Evolutionary conservation across 2,888 invertebrate species (phyloP), one percentile per base, ranked within the genome.

Genomic region (Himalopsyche tibetana): DNA sequence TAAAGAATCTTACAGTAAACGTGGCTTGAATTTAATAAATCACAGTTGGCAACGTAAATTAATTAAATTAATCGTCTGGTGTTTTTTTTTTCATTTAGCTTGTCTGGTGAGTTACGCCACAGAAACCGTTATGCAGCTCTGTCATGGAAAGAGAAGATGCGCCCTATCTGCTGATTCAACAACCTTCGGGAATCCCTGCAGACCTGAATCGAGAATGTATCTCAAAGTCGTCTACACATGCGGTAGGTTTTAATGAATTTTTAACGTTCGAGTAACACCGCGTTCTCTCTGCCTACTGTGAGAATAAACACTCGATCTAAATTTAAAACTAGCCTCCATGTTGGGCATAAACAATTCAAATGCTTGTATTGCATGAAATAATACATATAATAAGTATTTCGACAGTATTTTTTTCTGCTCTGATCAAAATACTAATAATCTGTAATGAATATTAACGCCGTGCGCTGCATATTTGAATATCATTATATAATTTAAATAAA

Each of bases 81-180:
- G 12, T 82, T 82, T 42, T 82, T 83, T 87, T 87, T 87, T 89
- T 88, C 89, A 93, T 93, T 45, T 93, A 98, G 98, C 97, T 28
- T 98, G 98, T 91, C 93, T 97, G 91, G 96, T 96, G 89, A 96
- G 96, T 89, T 97, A 97, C 92, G 97, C 98, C 6, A 97, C 98
- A n/a, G 98, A 98, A 92, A 97, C 96, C 28, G 96, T 98, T 84
- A 97, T 98, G 96, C 95, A 96, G 90, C 94, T 95, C 89, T 97
- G 97, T 91, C 97, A 97, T 90, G 97, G 97, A 55, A 96, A 97
- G 90, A 93, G 97, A 88, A 94, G 95, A 86, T 97, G 97, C 90
- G 95, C 96, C 82, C 93, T 97, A 83, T 94, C 96, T 38, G 97
- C 97, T 4, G 97, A 97, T 91, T 94, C 95, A 89, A 95, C 95